Evolutionary conservation across 1,140 invertebrate species (phyloP).

Genomic region (Apis florea): DNA sequence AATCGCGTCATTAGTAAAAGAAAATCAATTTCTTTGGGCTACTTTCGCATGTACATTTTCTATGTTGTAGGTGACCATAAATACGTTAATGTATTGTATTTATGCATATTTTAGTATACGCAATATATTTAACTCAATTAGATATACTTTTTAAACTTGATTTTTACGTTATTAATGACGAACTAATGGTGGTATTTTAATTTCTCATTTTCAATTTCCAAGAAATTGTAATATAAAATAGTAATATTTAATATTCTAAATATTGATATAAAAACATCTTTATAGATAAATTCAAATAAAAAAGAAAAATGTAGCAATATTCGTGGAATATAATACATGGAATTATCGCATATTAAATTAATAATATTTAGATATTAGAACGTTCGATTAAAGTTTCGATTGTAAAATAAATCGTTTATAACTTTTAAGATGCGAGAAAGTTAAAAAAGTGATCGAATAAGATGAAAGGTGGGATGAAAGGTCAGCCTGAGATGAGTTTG

Average conservation of each 20-base stretch:
- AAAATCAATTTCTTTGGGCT: conserved; percentile 48
- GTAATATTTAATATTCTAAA: no score
- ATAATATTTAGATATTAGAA: background rate
- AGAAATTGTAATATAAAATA: no score
- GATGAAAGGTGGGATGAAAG: conserved; percentile 14
- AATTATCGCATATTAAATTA: background rate
- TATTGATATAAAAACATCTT: no score
- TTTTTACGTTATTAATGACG: no score
- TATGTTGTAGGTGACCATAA: background rate
- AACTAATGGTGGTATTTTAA: no score
- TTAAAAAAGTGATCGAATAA: background rate
- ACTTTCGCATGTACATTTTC: conserved; percentile 13
- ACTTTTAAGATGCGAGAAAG: conserved; percentile 10
- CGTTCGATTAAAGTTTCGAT: background rate
- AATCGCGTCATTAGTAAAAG: conserved; percentile 28
- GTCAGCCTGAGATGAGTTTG: conserved; percentile 29
- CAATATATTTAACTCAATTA: background rate
- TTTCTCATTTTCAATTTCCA: no score
- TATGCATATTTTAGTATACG: background rate
- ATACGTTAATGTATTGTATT: background rate
- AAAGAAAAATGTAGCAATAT: no score
- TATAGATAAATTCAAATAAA: no score
- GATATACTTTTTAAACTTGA: no score
- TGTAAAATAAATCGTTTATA: background rate
- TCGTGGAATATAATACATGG: background rate